Conservation (phyloP, 2,888 invertebrate species). For the Camptogramma bilineatum region DNA sequence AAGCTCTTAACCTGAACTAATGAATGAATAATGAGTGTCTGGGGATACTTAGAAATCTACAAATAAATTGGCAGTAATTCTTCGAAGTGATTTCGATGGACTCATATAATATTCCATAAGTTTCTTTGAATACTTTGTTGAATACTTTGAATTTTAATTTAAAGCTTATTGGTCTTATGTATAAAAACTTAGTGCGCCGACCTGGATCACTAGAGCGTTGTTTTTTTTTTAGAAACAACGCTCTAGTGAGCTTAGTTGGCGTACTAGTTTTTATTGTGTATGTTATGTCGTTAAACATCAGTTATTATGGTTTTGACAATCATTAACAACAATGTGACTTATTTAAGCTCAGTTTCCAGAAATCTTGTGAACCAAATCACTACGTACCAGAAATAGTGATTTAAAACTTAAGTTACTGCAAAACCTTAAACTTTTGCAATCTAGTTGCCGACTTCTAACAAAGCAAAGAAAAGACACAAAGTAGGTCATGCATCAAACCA, state of each 20-base stretch:
- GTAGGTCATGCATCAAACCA: slow-evolving; percentile 7
- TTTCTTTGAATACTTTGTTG: neutral
- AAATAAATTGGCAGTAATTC: slow-evolving; percentile 1
- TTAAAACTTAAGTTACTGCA: neutral
- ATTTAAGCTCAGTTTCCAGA: neutral
- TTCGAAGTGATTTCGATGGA: neutral
- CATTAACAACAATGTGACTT: too few relatives aligned
- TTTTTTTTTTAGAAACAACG: too few relatives aligned
- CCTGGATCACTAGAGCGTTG: too few relatives aligned
- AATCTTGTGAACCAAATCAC: neutral
- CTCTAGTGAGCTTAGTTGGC: too few relatives aligned
- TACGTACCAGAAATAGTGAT: neutral
- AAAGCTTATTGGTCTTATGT: too few relatives aligned
- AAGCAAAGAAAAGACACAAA: neutral
- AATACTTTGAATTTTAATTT: neutral
- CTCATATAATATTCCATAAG: neutral
- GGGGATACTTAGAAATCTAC: slow-evolving; percentile 4
- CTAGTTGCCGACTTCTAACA: neutral
- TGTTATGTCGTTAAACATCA: neutral
- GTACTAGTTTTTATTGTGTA: too few relatives aligned
- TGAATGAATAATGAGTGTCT: slow-evolving; percentile 13
- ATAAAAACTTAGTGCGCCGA: too few relatives aligned
- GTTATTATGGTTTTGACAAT: too few relatives aligned
- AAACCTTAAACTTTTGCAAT: neutral
- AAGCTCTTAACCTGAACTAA: slow-evolving; percentile 12